Base-by-base conservation (phyloP, 2,797 vertebrate genomes). In the Helicolenus hilgendorfi region DNA sequence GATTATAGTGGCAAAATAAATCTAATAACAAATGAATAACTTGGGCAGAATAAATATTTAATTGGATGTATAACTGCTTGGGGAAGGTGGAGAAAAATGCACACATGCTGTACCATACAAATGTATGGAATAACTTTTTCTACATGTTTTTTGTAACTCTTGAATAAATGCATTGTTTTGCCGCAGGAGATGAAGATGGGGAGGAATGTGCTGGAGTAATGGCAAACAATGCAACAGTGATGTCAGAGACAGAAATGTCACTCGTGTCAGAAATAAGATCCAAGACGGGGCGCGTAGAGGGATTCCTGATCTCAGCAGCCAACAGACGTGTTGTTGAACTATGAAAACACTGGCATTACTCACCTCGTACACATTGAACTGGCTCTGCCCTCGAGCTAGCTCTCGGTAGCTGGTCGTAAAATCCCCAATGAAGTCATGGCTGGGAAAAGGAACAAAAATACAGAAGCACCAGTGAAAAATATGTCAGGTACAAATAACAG, bases 361-460 rank as follows among this genome's bases (percentile, higher is more conserved):
- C 91, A 99, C 98, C 98, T 99, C 98, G 0, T 99, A 99, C 88
- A 99, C 97, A 20, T 99, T 99, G 95, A 99, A 98, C 81, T 98
- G 98, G 90, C 98, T 99, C 94, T 99, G 98, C 33, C 99, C 99
- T 60, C 98, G 97, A 22, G 98, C 98, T 89, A 99, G 94, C 94
- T 99, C 98, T 85, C 98, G 95, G 96, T 99, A 99, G 96, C 98
- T 99, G 93, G 98, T 99, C 71, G 98, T 99, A 91, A 98, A 99
- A 91, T 99, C 99, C 18, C 99, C 98, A 0, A 99, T 99, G 96
- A 99, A 99, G 95, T 99, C 98, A 0, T 99, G 99, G 94, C 99
- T 99, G 94, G 14, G 69, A 83, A 58, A 33, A 60, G 24, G 58
- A 79, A 80, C 5, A n/a, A 79, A 84, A 62, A 15, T 29, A 63